A percentile compares a stretch with the other conserved stretches of the same genome.
These are phyloP conservation scores for Phyllopteryx taeniolatus DNA, from an alignment of 2,113 vertebrate genomes.

Conservation along the genomic window DNA sequence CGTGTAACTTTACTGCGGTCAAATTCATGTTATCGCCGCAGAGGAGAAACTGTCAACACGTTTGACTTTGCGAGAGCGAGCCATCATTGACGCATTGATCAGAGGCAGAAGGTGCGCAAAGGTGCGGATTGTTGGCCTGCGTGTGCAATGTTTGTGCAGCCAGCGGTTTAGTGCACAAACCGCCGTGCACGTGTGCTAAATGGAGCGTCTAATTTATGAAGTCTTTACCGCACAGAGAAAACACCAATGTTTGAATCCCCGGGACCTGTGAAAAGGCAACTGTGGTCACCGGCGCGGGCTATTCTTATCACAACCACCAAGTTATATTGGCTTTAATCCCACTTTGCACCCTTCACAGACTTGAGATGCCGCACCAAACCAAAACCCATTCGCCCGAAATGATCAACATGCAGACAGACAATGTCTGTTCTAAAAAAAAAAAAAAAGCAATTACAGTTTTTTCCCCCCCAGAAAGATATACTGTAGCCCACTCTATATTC, in stretches of 20 bases:
- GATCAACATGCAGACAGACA: not conserved
- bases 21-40: not conserved
- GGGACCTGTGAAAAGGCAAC: conserved; percentile 69
- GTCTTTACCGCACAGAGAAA: conserved; percentile 70
- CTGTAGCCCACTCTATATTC: not conserved
- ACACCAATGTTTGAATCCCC: conserved; percentile 64
- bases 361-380: conserved; percentile 15
- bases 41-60: conserved; percentile 2
- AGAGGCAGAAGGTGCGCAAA: conserved; percentile 41
- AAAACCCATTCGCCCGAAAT: not conserved
- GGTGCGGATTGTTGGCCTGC: conserved; percentile 55
- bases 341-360: conserved; percentile 35
- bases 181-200: conserved; percentile 46
- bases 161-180: conserved; percentile 63
- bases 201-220: conserved; percentile 75
- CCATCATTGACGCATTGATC: not conserved
- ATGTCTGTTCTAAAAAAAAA: not conserved
- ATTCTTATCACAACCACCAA: conserved; percentile 70
- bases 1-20: not conserved
- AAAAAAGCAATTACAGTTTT: too few species aligned
- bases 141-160: conserved; percentile 72
- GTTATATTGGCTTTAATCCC: conserved; percentile 60
- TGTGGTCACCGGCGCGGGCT: conserved; percentile 67
- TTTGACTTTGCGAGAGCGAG: not conserved
- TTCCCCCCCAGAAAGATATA: not conserved